Evolutionary conservation across 2,888 invertebrate genomes (phyloP), one percentile per base, ranked within the genome.

Genomic region (Boloria euphrosyne): DNA sequence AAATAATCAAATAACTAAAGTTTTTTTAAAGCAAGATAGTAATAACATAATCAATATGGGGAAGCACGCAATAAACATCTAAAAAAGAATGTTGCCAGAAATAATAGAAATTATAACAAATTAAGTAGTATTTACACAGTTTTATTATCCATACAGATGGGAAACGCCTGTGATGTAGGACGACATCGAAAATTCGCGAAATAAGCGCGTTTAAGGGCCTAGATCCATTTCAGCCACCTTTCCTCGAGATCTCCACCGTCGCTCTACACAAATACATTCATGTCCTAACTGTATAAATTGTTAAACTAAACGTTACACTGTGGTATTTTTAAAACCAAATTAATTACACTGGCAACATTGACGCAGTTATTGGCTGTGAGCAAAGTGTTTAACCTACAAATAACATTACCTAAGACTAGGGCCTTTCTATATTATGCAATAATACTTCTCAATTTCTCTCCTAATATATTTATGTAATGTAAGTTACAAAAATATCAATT

Each of bases 401-500:
- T 83, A 85, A 83, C 80, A 81, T 83, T 86, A 86, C 76, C 87
- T 89, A 88, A 82, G 88, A 89, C 89, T 89, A 89, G 89, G 86
- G 85, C 77, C 83, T 81, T 31, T 78, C 77, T 81, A 85, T 76
- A 22, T 22, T 22, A 79, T 78, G 80, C 78, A 80, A 81, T 84
- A 87, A 86, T 87, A 88, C 85, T 84, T 74, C 76, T 74, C 75
- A 59, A 60, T 73, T 79, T 73, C 76, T 75, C 74, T 70, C 71
- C 68, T 71, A n/a, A n/a, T n/a, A n/a, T n/a, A 75, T 75, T 76
- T 77, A 78, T 76, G 74, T 79, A n/a, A 22, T 22, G 22, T 22
- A 22, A 2, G 22, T 22, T 83, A 84, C 77, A 85, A 85, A 85
- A 84, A 85, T 83, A 82, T 83, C 72, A 79, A 80, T 76, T 75